Evolutionary conservation across 2,113 vertebrate genomes (phyloP).

Genomic region (Vulpes lagopus): DNA sequence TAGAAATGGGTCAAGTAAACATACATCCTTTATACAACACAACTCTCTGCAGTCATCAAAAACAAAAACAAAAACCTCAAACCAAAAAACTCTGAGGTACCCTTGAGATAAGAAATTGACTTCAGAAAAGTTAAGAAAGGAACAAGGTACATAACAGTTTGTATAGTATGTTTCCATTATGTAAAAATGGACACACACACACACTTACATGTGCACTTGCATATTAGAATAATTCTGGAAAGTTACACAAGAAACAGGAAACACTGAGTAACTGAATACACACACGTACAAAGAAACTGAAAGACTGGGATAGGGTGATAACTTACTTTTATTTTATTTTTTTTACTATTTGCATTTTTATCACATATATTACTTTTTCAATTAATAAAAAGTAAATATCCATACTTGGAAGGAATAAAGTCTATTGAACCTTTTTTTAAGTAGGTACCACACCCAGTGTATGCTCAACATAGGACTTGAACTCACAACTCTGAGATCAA

Average conservation of each 20-base stretch:
- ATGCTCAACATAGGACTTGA: not conserved
- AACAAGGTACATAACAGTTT: not conserved
- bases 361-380: not conserved
- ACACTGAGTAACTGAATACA: not conserved
- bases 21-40: not conserved
- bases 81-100: not conserved
- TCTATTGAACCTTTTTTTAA: not conserved
- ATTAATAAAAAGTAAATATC: not conserved
- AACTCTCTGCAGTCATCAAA: not conserved
- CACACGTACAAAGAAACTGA: not conserved
- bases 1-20: not conserved
- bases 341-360: not conserved
- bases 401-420: not conserved
- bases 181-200: not conserved
- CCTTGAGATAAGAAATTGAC: not conserved
- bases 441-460: not conserved
- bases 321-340: not conserved
- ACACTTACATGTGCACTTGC: not conserved
- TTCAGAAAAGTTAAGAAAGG: not conserved
- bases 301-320: not conserved
- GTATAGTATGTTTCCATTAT: not conserved
- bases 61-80: not conserved
- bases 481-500: not conserved
- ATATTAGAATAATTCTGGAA: not conserved
- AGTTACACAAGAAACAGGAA: not conserved